Conservation (phyloP, 1,140 invertebrate species). For the Pseudomyrmex concolor region DNA sequence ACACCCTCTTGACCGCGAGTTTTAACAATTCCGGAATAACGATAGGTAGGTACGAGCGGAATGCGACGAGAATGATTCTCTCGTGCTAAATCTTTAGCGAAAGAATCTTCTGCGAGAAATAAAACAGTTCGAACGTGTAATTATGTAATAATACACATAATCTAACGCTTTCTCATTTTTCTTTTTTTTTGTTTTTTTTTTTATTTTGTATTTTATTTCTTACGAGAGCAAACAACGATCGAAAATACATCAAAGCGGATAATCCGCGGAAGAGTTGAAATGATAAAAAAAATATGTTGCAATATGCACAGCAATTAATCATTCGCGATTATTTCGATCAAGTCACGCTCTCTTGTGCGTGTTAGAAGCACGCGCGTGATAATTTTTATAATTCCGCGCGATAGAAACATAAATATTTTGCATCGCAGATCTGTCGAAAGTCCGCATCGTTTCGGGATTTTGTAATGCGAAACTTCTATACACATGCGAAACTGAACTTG, state of each 20-base stretch:
- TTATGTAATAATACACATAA: conserved; percentile 5
- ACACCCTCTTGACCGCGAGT: conserved; percentile 18
- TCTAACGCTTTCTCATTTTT: background rate
- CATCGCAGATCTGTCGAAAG: conserved; percentile 26
- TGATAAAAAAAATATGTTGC: conserved; percentile 6
- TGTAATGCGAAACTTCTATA: conserved; percentile 36
- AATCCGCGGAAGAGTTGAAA: background rate
- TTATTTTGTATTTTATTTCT: conserved; percentile 2
- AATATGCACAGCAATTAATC: conserved; percentile 1
- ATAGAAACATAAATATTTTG: conserved; percentile 30
- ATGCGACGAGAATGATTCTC: conserved; percentile 24
- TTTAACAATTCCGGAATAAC: conserved; percentile 35
- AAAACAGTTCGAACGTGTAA: conserved; percentile 12
- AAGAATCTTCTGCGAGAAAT: background rate
- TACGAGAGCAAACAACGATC: background rate
- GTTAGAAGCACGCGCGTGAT: no score
- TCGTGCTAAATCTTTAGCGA: conserved; percentile 21
- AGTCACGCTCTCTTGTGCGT: background rate
- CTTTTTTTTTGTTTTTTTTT: background rate
- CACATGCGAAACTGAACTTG: conserved; percentile 59
- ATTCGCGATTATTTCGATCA: background rate
- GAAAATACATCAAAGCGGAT: conserved; percentile 7
- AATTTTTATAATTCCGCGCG: conserved; percentile 11
- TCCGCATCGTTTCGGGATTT: conserved; percentile 1
- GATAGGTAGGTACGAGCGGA: conserved; percentile 21